Base-by-base conservation (phyloP, 2,113 vertebrate species). In the Probosciger aterrimus region DNA sequence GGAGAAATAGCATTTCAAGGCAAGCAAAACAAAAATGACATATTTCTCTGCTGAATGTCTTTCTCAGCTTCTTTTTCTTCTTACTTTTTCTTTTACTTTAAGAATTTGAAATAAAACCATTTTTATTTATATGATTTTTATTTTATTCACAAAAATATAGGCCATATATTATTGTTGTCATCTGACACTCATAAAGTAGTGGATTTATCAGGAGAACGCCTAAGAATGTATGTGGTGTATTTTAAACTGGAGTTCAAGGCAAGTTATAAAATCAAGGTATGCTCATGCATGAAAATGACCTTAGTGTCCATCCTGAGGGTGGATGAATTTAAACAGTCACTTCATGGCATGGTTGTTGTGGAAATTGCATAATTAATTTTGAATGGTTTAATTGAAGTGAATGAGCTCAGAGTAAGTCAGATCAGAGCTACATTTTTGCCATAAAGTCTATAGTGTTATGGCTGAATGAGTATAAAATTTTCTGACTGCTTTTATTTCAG, bases 91-190 rank as follows among this genome's bases (percentile, higher is more conserved):
- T 52, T 85, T 18, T 47, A 2, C 3, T 20, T 53, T 33, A 81
- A 33, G 6, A 41, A 55, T 31, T 16, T 24, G 9, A 60, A 84
- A 37, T 46, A 3, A 71, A 69, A 60, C 3, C 0, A 0, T 1
- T 41, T 62, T 12, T 33, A 49, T n/a, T 31, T 0, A 5, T 6
- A 33, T 12, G 3, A 9, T 44, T 67, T 94, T 57, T 59, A 49
- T 53, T 76, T 52, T 63, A 60, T 33, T 50, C 13, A 49, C 8
- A 70, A 44, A 81, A 70, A 46, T 35, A 35, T 11, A 11, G 9
- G 13, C 1, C 19, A 11, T 22, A 1, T 23, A 4, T 3, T 46
- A 3, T 8, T 3, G 0, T 46, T 80, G 4, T 47, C 23, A 39
- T 4, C 5, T 78, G n/a, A 16, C 13, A 35, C 2, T 44, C 33